Base-by-base conservation (phyloP, 2,888 invertebrate genomes). In the Drosophila dives region DNA sequence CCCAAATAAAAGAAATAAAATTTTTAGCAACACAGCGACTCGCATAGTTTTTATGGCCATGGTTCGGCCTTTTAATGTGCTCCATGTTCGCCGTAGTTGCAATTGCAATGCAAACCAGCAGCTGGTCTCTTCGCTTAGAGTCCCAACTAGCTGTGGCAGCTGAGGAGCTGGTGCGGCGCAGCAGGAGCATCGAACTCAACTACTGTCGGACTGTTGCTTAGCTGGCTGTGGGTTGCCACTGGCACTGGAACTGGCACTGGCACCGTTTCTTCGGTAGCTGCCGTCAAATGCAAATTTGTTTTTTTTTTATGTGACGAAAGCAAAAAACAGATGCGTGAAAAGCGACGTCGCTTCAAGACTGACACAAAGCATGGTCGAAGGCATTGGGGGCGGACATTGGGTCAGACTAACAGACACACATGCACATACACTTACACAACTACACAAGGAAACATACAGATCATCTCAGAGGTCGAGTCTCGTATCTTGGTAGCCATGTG, bases 1-100 rank as follows among this genome's bases (percentile, higher is more conserved):
- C 64, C 66, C 78, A 87, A 84, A 86, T 86, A 85, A 87, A 84
- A 87, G 81, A 75, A 81, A 87, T 80, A 73, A 73, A 81, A 80
- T 77, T 80, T 69, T 66, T 71, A 56, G 66, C 80, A 80, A 76
- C 87, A 80, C 77, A 72, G 55, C 67, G 83, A 70, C 71, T 72
- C 72, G 68, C 72, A 81, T 83, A 79, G 82, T 81, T 83, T 85
- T 85, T 87, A 85, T 87, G 83, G 75, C 76, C 80, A 67, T 68
- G 81, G 81, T 23, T 71, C 77, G 77, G 83, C 71, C 77, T 83
- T 80, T 86, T 75, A 80, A 77, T 80, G 78, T 69, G 65, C 77
- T 64, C 72, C 68, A 49, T 64, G 66, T 66, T 61, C 40, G 62
- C 40, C 34, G 61, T 69, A 63, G 77, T 62, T 76, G 74, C 76